Conservation (phyloP, 64 coral and sea anemone genomes). For the Acropora yongei region DNA sequence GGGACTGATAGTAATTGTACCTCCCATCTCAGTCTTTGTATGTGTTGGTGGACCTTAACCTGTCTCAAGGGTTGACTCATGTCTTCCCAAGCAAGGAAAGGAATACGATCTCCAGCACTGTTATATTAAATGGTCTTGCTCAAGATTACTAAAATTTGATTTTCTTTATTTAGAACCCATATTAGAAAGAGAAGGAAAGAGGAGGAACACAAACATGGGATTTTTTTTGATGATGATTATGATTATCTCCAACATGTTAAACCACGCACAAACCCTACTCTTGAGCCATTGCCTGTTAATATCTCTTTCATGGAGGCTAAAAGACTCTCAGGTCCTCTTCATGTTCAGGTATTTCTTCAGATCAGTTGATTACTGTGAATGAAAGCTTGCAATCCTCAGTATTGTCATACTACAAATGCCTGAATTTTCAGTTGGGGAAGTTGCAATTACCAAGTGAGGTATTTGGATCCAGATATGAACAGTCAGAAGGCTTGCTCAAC, state of each 20-base stretch:
- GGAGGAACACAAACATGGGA: slow-evolving; percentile 70
- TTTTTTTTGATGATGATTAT: slow-evolving; percentile 98
- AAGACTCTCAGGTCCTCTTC: slow-evolving; percentile 9
- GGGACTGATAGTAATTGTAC: too few species aligned
- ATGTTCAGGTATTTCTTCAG: slow-evolving; percentile 51
- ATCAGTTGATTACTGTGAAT: background rate
- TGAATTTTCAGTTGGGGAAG: slow-evolving; percentile 85
- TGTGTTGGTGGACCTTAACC: too few species aligned
- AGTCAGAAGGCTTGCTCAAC: slow-evolving; percentile 86
- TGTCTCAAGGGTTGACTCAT: too few species aligned
- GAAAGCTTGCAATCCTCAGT: background rate
- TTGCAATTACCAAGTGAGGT: slow-evolving; percentile 78
- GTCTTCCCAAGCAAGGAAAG: too few species aligned
- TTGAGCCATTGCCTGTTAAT: slow-evolving; percentile 91
- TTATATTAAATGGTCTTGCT: too few species aligned
- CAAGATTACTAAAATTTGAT: background rate
- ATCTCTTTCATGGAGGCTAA: slow-evolving; percentile 89
- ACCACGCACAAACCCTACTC: slow-evolving; percentile 68
- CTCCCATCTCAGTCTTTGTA: too few species aligned
- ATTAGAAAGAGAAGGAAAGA: slow-evolving; percentile 28
- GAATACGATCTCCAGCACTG: background rate
- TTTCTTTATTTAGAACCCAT: background rate
- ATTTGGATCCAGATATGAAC: slow-evolving; percentile 82
- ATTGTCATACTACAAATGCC: background rate
- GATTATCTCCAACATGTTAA: slow-evolving; percentile 96